phyloP scores from a whole-genome alignment of 2,888 invertebrate genomes.

The Branchellion lobata region DNA sequence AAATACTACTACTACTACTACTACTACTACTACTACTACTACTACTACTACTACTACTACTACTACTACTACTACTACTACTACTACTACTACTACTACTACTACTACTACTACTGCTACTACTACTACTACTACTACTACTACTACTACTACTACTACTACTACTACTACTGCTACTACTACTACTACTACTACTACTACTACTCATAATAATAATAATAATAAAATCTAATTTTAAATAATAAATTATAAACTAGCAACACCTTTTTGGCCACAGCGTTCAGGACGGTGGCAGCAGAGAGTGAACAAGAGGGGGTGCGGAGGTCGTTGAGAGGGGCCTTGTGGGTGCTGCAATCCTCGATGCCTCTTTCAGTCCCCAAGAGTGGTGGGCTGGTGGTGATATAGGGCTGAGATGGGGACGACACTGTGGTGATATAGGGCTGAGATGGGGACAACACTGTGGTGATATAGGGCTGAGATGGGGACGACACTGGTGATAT shows the following conservation, averaged over 20 bases:
- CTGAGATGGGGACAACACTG: neutral
- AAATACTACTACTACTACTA: too few relatives aligned
- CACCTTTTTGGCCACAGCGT: slow-evolving; percentile 48
- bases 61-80: slow-evolving; percentile 28
- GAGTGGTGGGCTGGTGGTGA: slow-evolving; percentile 1
- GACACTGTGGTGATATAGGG: neutral
- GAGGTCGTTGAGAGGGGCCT: slow-evolving; percentile 57
- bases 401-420: neutral
- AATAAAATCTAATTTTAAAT: too few relatives aligned
- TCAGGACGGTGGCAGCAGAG: slow-evolving; percentile 52
- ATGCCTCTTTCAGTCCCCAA: slow-evolving; percentile 18
- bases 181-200: neutral
- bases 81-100: slow-evolving; percentile 23
- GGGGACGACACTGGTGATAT: too few relatives aligned
- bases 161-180: neutral
- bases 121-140: slow-evolving; percentile 19
- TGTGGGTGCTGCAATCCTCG: slow-evolving; percentile 55
- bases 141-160: neutral
- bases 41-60: slow-evolving; percentile 4
- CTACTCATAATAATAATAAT: too few relatives aligned
- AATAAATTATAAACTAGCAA: too few relatives aligned
- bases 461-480: too few relatives aligned
- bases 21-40: slow-evolving; percentile 16
- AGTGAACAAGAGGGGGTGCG: slow-evolving; percentile 52
- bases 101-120: slow-evolving; percentile 28